Base-by-base conservation (phyloP, 2,888 invertebrate genomes). In the Galeruca laticollis region DNA sequence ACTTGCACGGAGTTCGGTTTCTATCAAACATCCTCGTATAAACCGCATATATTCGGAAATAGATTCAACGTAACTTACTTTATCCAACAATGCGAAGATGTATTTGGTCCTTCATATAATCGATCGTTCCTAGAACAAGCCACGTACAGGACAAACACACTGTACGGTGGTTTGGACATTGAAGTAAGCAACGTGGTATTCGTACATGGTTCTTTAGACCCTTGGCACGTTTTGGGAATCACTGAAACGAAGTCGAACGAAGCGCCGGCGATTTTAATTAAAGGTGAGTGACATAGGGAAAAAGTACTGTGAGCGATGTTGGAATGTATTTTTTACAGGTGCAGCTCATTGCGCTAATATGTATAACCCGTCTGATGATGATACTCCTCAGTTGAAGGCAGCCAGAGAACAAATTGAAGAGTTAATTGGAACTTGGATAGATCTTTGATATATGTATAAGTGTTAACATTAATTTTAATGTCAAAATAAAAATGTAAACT, bases 1-100 rank as follows among this genome's bases (percentile, higher is more conserved):
- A 97, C 97, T 0, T 98, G 98, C 83, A 95, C 94, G 0, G 98
- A 98, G 84, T 98, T 98, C 83, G 98, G 97, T 31, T 98, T 94
- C 85, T 98, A 93, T 85, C 98, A 98, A 87, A 94, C 96, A 0
- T 95, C 97, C 0, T 90, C 91, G 0, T 89, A 88, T 3, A 87
- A 87, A 69, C 86, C 87, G 2, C 87, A 89, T 85, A 75, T 84
- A 52, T 97, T 97, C 82, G 94, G 96, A 0, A 87, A 92, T 79
- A 86, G 88, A 35, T 95, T 97, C 76, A 90, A 92, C 0, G 84
- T 93, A 0, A 89, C 92, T 68, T 97, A 93, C 84, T 97, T 92
- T 79, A 87, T 92, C 31, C 88, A 92, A 72, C 94, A 95, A 81
- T 98, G 97, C 82, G 84, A 87, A 76, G 97, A 97, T 82, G 89